Evolutionary conservation across 2,888 invertebrate genomes (phyloP), one percentile per base, ranked within the genome.

Genomic region (Pterostichus madidus): DNA sequence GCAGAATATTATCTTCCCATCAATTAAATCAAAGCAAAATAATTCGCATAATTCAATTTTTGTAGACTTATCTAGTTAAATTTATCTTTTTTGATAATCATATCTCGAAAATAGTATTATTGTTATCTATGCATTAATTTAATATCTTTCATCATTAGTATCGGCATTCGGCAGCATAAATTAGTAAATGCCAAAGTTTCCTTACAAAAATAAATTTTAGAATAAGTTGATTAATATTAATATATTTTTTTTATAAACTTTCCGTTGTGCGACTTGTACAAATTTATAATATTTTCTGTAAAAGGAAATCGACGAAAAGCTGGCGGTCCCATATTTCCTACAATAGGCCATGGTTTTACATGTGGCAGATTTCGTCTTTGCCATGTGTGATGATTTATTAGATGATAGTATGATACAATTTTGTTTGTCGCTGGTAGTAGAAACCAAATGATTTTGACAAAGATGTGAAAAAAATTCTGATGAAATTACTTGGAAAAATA

Each of bases 131-230:
- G n/a, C n/a, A 94, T 91, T n/a, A 93, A 86, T 5, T 93, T 93
- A 4, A 92, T 91, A 86, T 93, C 93, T 84, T 91, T 87, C 0
- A 93, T 84, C 46, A 91, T 88, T 11, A 93, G 86, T 0, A 91
- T 84, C 1, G 93, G n/a, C n/a, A n/a, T n/a, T n/a, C n/a, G n/a
- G 93, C 2, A 49, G 64, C 15, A 80, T 84, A 71, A 87, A 87
- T 64, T 87, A 85, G 77, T 87, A 87, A 3, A 86, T 59, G 39
- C 88, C 88, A 39, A 81, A 80, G 56, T 87, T 88, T 80, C 86
- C 87, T 73, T 75, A 86, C 24, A 15, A 35, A 59, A 39, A 39
- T 7, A 8, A 8, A n/a, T n/a, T 39, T 39, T 8, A 39, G 1
- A 39, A 39, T 3, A 6, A 7, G 6, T 8, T 39, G 2, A 39